These are phyloP conservation scores for Fulmarus glacialis DNA, from an alignment of 2,113 vertebrate species.

Conservation along the genomic window DNA sequence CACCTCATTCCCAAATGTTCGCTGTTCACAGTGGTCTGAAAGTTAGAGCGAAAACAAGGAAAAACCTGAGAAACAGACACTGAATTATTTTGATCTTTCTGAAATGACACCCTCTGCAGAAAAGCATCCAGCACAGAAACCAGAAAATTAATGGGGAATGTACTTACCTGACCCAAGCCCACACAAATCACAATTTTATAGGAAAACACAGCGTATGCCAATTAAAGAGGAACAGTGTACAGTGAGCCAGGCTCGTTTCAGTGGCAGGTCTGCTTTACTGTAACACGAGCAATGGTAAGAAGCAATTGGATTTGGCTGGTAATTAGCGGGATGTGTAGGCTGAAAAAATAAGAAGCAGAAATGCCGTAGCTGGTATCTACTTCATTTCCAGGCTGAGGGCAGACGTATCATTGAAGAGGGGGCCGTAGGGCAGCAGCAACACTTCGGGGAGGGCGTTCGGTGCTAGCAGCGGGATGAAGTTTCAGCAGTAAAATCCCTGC, in stretches of 20 bases:
- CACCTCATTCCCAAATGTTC: background rate
- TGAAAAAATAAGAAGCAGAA: background rate
- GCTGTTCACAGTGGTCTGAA: background rate
- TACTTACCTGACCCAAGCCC: background rate
- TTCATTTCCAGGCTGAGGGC: background rate
- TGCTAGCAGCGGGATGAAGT: background rate
- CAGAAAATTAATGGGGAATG: background rate
- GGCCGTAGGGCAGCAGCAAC: background rate
- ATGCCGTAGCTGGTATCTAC: background rate
- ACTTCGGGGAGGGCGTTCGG: rapidly evolving
- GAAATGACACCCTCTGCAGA: background rate
- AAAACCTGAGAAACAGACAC: background rate
- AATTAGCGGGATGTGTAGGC: background rate
- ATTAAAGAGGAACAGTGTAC: background rate
- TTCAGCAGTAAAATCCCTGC: background rate
- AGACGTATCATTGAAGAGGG: background rate
- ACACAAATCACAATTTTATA: background rate
- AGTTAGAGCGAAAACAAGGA: background rate
- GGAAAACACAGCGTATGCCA: background rate
- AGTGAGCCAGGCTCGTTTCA: background rate
- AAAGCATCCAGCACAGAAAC: background rate
- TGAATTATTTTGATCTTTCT: background rate
- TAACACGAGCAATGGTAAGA: background rate
- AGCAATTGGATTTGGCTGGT: background rate
- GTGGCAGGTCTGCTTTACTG: background rate